Conservation (phyloP, 2,113 vertebrate genomes). For the Dolichallabes microphthalmus region DNA sequence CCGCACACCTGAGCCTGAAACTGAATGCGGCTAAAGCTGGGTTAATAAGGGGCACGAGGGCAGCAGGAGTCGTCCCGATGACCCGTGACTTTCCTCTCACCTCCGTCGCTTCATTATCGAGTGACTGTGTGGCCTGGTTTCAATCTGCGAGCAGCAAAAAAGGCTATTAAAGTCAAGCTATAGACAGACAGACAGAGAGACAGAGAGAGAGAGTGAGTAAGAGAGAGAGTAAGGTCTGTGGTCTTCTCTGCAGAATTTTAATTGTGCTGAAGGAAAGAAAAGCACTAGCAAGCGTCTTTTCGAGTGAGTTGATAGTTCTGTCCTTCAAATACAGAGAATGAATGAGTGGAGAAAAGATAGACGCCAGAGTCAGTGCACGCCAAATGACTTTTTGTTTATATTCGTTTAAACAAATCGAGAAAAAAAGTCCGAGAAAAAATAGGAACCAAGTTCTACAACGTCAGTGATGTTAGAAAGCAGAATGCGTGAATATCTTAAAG, state of each 20-base stretch:
- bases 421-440: no score
- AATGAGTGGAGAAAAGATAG: not conserved
- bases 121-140: conserved; percentile 25
- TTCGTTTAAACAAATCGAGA: not conserved
- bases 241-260: conserved; percentile 26
- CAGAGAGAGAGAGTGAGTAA: not conserved
- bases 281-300: conserved; percentile 18
- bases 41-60: conserved; percentile 35
- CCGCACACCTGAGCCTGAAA: not conserved
- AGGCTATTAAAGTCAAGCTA: conserved; percentile 24
- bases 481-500: not conserved
- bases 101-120: conserved; percentile 12
- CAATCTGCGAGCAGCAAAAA: conserved; percentile 20
- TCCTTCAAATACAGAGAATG: conserved; percentile 8
- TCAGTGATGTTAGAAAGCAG: not conserved
- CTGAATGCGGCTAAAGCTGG: conserved; percentile 29
- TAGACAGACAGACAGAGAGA: not conserved
- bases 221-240: not conserved
- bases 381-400: not conserved
- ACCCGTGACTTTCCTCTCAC: conserved; percentile 16
- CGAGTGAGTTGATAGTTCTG: not conserved
- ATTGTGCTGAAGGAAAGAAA: not conserved
- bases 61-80: conserved; percentile 21
- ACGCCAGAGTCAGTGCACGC: not conserved
- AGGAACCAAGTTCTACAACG: not conserved